A percentile compares a stretch with the other conserved stretches of the same genome.
Conservation (phyloP, 2,797 vertebrate species). For the Poeciliopsis infans region DNA sequence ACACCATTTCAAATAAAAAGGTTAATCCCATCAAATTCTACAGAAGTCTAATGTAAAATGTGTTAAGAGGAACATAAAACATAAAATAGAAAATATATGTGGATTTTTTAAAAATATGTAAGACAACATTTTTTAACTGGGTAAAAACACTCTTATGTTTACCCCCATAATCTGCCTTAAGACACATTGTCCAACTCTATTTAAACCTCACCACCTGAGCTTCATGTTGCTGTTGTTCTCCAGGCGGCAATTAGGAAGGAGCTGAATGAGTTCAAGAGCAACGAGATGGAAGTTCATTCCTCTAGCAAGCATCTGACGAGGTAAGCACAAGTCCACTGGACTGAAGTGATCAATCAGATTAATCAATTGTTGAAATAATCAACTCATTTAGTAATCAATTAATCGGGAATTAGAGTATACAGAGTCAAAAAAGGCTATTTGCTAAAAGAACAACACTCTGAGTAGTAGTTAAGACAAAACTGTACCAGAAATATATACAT, state of each 20-base stretch:
- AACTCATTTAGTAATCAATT: no score
- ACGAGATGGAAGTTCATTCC: constrained; percentile 97
- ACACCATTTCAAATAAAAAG: neutral
- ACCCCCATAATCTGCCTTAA: constrained; percentile 13
- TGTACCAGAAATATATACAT: no score
- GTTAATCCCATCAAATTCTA: neutral
- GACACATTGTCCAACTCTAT: constrained; percentile 18
- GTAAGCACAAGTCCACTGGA: constrained; percentile 69
- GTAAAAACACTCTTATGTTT: neutral
- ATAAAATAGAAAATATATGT: neutral
- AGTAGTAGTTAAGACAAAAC: no score
- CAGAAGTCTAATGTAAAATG: neutral
- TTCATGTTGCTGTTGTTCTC: constrained; percentile 29
- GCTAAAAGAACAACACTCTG: no score
- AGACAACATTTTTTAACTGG: neutral
- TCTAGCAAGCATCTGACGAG: constrained; percentile 98
- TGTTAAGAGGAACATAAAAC: neutral
- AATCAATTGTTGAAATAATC: no score
- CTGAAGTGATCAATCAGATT: no score
- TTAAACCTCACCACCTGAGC: constrained; percentile 29
- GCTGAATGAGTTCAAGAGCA: constrained; percentile 98
- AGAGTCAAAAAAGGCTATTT: no score
- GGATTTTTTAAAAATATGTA: neutral
- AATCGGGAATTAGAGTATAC: no score
- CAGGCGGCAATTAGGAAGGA: constrained; percentile 98